Evolutionary conservation across 2,113 vertebrate species (phyloP), one percentile per base, ranked within the genome.

Genomic region (Sporophila hypoxantha): DNA sequence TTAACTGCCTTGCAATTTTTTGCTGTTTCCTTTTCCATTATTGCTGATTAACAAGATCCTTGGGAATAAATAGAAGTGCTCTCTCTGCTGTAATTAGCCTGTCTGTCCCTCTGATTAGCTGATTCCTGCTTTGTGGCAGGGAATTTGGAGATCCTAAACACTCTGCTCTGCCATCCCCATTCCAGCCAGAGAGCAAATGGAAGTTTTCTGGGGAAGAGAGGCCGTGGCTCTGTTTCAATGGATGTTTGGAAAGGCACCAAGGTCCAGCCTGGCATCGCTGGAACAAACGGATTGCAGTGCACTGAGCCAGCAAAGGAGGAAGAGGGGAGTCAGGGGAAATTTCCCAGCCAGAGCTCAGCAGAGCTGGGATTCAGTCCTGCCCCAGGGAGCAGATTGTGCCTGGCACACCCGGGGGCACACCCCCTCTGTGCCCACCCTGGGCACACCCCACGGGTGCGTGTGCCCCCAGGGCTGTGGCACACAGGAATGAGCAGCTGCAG

Each of bases 11-110:
- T 60, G 75, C 82, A 70, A 90, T 91, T 88, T 94, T 86, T 89
- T 88, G 60, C 76, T 74, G 65, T 85, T 94, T 94, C 82, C 91
- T 94, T 85, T 94, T 66, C 81, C 76, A 59, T 88, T 90, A 76
- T 52, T 91, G 84, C 64, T 85, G 84, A 94, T 93, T 90, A 94
- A 85, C 53, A 66, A 66, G 86, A 87, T 66, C 30, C 78, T 93
- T 42, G 78, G 75, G n/a, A 88, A 86, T 79, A 91, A 90, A 84
- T 26, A 85, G 87, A 74, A 84, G 77, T 21, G 1, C 70, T 26
- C n/a, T 15, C 74, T 66, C 30, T 50, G 64, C 90, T 88, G 14
- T 76, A 84, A 91, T 92, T 84, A 93, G 70, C 86, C 50, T 23
- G 56, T 25, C 78, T 71, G 70, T 66, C 84, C 94, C 81, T 59